These are phyloP conservation scores for Tetranychus urticae DNA, from an alignment of 1,140 invertebrate genomes.

Conservation along the genomic window DNA sequence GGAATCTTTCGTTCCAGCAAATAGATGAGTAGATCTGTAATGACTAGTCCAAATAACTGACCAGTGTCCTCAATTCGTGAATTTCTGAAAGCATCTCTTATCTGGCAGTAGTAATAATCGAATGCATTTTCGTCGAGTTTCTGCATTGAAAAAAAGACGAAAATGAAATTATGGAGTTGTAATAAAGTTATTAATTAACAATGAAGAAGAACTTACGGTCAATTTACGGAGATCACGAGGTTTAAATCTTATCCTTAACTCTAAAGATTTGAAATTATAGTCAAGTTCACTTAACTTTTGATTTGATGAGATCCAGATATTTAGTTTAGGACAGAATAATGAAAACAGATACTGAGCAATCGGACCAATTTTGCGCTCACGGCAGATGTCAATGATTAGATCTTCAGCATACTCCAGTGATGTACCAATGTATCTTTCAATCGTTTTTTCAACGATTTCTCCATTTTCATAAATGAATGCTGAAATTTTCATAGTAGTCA, in stretches of 20 bases:
- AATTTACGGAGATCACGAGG: not conserved
- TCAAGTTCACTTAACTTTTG: not conserved
- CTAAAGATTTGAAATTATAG: not conserved
- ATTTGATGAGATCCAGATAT: conserved; percentile 32
- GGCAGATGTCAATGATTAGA: conserved; percentile 35
- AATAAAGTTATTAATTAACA: not conserved
- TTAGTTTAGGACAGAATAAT: conserved; percentile 31
- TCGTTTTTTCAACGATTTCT: not conserved
- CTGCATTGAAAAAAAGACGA: conserved; percentile 25
- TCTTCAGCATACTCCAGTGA: conserved; percentile 30
- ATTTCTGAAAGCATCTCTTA: conserved; percentile 42
- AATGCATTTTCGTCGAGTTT: conserved; percentile 41
- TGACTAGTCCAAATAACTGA: not conserved
- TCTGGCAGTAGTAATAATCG: conserved; percentile 64
- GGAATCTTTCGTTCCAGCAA: not conserved
- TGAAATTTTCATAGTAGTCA: not conserved
- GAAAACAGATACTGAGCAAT: conserved; percentile 49
- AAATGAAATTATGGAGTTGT: not conserved
- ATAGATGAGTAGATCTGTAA: not conserved
- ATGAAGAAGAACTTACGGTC: not conserved
- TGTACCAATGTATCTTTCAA: not conserved
- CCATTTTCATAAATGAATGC: not conserved
- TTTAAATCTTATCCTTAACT: not conserved
- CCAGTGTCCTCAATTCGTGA: not conserved
- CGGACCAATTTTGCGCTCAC: conserved; percentile 42